A percentile compares a stretch with the other conserved stretches of the same genome.
These are phyloP conservation scores for Scolopax bukidnonensis DNA, from an alignment of 2,797 vertebrate species.

Conservation along the genomic window DNA sequence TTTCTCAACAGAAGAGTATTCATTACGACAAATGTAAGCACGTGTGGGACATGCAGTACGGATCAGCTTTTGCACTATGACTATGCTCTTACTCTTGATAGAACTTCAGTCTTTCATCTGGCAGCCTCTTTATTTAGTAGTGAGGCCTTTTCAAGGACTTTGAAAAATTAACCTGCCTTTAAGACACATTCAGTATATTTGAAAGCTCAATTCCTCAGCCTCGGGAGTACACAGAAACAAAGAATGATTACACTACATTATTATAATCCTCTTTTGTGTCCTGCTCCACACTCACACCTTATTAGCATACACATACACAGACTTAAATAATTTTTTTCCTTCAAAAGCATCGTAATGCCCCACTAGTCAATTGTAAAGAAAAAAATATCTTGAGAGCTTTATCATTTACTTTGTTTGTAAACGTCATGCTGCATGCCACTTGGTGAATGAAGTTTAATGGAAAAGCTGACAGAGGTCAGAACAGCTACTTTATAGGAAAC, in stretches of 20 bases:
- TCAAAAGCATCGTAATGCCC: background rate
- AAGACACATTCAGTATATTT: background rate
- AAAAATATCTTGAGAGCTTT: background rate
- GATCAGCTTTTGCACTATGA: background rate
- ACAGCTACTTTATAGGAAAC: background rate
- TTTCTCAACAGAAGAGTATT: background rate
- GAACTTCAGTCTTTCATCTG: background rate
- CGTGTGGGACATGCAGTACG: fast-evolving
- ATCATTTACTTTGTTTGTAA: background rate
- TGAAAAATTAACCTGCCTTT: background rate
- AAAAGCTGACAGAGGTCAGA: background rate
- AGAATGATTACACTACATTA: background rate
- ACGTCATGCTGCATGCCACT: background rate
- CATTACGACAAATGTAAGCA: background rate
- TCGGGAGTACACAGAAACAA: background rate
- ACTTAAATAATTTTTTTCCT: background rate
- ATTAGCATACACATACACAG: background rate
- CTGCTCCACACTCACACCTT: background rate
- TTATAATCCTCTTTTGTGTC: background rate
- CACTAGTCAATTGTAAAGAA: background rate
- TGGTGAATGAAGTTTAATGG: background rate
- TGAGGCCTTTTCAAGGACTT: background rate
- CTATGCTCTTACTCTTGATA: background rate
- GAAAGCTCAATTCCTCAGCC: background rate
- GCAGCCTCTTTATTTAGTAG: background rate